Evolutionary conservation across 2,888 invertebrate genomes (phyloP).

Genomic region (Chrysolina oricalcia): DNA sequence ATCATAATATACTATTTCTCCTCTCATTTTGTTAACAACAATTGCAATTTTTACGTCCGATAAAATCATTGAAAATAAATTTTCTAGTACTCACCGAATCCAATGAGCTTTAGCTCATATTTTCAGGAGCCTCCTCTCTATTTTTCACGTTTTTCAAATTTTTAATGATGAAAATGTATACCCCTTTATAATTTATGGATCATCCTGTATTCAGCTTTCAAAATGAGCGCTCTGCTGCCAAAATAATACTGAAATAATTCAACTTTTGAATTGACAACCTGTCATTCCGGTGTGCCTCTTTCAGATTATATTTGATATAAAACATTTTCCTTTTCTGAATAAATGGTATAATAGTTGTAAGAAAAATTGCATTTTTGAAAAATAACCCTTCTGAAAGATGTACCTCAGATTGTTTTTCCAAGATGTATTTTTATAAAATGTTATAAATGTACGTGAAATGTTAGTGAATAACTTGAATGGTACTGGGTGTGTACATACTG

Average conservation of each 20-base stretch:
- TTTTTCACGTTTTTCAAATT: too few relatives aligned
- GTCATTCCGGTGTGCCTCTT: conserved; percentile 17
- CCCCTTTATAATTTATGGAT: not conserved
- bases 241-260: not conserved
- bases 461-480: conserved; percentile 25
- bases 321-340: not conserved
- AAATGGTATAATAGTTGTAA: not conserved
- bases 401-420: conserved; percentile 36
- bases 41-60: too few relatives aligned
- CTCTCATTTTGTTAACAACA: too few relatives aligned
- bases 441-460: conserved; percentile 40
- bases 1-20: too few relatives aligned
- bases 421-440: conserved; percentile 47
- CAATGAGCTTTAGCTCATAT: too few relatives aligned
- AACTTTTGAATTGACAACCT: conserved; percentile 15
- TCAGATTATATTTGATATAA: conserved; percentile 14
- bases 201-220: conserved; percentile 8
- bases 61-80: too few relatives aligned
- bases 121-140: too few relatives aligned
- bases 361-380: conserved; percentile 12
- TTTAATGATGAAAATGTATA: too few relatives aligned
- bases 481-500: conserved; percentile 9
- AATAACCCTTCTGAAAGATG: conserved; percentile 26
- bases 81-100: too few relatives aligned
- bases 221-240: conserved; percentile 10